Evolutionary conservation across 1,140 invertebrate species (phyloP).

Genomic region (Drosophila serrata): DNA sequence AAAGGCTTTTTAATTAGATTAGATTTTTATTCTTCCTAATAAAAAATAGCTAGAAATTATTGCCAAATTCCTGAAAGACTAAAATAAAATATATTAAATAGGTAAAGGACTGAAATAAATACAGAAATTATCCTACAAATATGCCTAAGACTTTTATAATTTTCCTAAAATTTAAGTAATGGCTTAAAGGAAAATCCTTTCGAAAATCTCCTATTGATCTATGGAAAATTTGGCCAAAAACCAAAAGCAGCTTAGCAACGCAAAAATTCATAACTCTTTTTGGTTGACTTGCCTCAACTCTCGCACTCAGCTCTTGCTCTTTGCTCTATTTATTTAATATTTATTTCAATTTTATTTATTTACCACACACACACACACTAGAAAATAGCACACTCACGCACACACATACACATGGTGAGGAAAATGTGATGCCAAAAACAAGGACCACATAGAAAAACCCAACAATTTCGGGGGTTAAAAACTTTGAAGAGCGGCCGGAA

Average conservation of each 20-base stretch:
- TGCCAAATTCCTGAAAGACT: not conserved
- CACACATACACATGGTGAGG: conserved; percentile 3
- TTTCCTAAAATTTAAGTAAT: not conserved
- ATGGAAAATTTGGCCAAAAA: conserved; percentile 4
- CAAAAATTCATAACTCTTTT: conserved; percentile 51
- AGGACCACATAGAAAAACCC: conserved; percentile 24
- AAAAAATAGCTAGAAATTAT: not conserved
- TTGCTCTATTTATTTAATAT: conserved; percentile 77
- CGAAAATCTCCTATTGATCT: not conserved
- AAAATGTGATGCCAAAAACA: conserved; percentile 32
- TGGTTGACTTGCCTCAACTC: conserved; percentile 40
- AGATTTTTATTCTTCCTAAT: not conserved
- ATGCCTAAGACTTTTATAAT: not conserved
- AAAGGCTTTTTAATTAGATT: not conserved
- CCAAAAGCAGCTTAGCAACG: conserved; percentile 14
- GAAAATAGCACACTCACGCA: conserved; percentile 28
- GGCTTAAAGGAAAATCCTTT: not conserved
- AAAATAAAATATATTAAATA: not conserved
- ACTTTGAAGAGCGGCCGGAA: conserved; percentile 44
- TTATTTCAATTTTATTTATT: conserved; percentile 82
- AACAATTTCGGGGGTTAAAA: conserved; percentile 35
- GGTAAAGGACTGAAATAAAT: not conserved
- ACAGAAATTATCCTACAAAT: not conserved
- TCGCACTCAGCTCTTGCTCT: conserved; percentile 4
- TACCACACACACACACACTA: conserved; percentile 44